Percentiles rank a stretch among this genome's conserved stretches.
Conservation (phyloP, 2,797 vertebrate species). For the Sebastes taczanowskii region DNA sequence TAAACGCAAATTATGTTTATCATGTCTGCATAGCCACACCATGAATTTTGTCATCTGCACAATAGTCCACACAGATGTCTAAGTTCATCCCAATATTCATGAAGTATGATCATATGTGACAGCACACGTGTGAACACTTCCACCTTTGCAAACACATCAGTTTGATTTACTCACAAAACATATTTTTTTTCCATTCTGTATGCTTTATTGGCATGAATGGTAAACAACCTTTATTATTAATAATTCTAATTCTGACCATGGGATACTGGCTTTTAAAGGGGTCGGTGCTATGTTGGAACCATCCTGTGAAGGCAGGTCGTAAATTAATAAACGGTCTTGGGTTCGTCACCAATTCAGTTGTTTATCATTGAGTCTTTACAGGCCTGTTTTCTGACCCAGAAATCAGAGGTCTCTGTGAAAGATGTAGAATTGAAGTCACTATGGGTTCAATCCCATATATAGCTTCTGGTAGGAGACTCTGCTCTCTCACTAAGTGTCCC, state of each 20-base stretch:
- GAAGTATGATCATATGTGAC: neutral
- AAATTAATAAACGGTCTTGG: neutral
- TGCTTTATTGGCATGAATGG: too few relatives aligned
- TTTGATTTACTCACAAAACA: neutral
- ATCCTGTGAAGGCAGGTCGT: neutral
- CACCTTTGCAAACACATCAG: neutral
- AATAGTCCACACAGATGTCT: neutral
- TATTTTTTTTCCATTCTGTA: neutral
- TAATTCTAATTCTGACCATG: neutral
- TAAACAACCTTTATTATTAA: too few relatives aligned
- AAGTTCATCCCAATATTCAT: neutral
- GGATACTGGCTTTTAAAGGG: neutral
- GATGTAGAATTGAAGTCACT: neutral
- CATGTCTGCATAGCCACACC: neutral
- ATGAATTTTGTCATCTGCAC: neutral
- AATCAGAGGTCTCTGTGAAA: neutral
- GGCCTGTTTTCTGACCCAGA: neutral
- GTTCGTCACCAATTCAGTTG: fast-evolving
- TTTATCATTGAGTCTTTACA: neutral
- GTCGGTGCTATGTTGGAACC: neutral
- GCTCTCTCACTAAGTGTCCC: neutral
- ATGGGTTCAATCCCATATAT: neutral
- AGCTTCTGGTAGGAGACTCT: neutral
- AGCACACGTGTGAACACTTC: neutral
- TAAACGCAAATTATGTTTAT: neutral